A percentile compares a stretch with the other conserved stretches of the same genome.
phyloP scores from a whole-genome alignment of 2,888 invertebrate species.

The Tortrix viridana region DNA sequence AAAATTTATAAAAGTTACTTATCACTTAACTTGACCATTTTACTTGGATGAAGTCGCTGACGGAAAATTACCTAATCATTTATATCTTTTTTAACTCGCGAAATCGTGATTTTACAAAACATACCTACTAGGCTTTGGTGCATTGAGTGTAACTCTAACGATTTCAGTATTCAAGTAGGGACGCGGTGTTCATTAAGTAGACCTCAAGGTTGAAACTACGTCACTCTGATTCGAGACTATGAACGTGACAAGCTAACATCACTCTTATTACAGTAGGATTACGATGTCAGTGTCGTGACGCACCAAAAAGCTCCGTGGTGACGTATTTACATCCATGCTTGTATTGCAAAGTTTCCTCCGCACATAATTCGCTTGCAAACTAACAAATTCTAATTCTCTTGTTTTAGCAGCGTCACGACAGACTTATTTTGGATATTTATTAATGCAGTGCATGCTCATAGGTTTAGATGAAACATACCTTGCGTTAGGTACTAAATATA shows the following conservation, averaged over 20 bases:
- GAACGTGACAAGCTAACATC: not conserved
- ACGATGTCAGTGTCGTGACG: not conserved
- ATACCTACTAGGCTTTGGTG: too few species aligned
- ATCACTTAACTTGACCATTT: too few species aligned
- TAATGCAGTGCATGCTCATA: slow-evolving; percentile 5
- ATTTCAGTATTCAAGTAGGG: not conserved
- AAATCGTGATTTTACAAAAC: too few species aligned
- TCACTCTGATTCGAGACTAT: not conserved
- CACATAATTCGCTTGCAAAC: slow-evolving; percentile 8
- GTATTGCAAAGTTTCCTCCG: not conserved
- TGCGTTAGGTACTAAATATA: not conserved
- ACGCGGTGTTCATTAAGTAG: not conserved
- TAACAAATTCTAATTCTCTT: slow-evolving; percentile 7
- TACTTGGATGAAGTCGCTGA: too few species aligned
- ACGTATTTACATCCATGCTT: not conserved
- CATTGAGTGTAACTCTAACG: not conserved
- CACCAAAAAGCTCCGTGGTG: not conserved
- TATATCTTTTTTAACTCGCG: too few species aligned
- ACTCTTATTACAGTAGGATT: not conserved
- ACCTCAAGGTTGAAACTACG: not conserved
- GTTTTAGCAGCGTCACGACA: not conserved
- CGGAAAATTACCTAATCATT: too few species aligned
- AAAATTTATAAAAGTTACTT: too few species aligned
- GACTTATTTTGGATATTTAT: not conserved
- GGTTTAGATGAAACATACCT: not conserved